Conservation (phyloP, 1,140 invertebrate species). For the Paraescarpia echinospica region DNA sequence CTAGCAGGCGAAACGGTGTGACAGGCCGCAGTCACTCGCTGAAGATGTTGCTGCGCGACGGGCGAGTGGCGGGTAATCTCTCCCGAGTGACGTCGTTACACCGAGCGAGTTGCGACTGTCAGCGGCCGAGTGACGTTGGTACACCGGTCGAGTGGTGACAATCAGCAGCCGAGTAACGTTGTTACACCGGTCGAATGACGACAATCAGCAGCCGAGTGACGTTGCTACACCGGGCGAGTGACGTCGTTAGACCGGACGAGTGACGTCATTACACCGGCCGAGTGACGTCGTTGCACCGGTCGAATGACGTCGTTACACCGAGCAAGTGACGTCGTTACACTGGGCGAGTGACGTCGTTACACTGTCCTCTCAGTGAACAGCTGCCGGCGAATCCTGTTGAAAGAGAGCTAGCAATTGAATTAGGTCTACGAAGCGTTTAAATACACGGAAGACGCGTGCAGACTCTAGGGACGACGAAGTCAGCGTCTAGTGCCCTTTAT, state of each 20-base stretch:
- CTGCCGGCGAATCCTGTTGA: background rate
- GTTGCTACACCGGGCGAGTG: too few relatives aligned
- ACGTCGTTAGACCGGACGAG: too few relatives aligned
- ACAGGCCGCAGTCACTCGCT: too few relatives aligned
- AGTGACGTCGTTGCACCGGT: too few relatives aligned
- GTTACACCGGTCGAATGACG: too few relatives aligned
- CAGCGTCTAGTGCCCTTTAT: background rate
- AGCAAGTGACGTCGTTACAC: too few relatives aligned
- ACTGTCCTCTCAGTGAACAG: background rate
- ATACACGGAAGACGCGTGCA: background rate
- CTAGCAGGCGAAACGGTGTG: too few relatives aligned
- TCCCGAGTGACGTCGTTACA: background rate
- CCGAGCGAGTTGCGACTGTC: too few relatives aligned
- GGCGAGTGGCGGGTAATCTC: background rate
- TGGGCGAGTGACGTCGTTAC: background rate
- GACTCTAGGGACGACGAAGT: background rate
- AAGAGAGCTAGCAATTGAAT: background rate
- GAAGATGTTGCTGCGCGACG: background rate
- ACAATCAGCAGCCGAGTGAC: too few relatives aligned
- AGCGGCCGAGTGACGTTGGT: background rate
- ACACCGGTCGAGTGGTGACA: background rate
- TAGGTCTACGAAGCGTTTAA: background rate
- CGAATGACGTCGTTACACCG: too few relatives aligned
- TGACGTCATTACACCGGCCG: background rate
- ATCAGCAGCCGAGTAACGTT: too few relatives aligned